Evolutionary conservation across 2,888 invertebrate species (phyloP).

Genomic region (Pristionchus mayeri): DNA sequence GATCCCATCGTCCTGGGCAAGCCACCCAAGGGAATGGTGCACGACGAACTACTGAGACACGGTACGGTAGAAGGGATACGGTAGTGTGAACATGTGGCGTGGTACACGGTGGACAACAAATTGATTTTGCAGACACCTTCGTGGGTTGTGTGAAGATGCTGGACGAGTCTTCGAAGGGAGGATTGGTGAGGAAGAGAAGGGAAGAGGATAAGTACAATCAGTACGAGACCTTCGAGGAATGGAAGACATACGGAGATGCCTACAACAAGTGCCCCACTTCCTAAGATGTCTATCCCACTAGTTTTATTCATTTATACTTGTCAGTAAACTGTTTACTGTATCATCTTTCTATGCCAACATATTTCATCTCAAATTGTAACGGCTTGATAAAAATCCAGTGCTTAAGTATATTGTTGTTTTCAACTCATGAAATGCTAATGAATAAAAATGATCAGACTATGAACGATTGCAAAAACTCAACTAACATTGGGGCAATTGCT

Average conservation of each 20-base stretch:
- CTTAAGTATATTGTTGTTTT: neutral
- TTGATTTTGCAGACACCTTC: constrained; percentile 66
- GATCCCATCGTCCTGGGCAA: constrained; percentile 93
- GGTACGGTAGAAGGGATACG: constrained; percentile 54
- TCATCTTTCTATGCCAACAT: constrained; percentile 10
- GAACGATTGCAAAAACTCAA: too few relatives aligned
- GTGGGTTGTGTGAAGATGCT: constrained; percentile 73
- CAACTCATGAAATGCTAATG: neutral
- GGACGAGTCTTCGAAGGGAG: constrained; percentile 63
- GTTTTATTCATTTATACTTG: neutral
- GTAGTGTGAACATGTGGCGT: neutral
- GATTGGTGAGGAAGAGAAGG: constrained; percentile 52
- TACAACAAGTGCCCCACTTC: constrained; percentile 16
- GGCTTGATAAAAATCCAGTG: neutral
- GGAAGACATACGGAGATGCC: constrained; percentile 22
- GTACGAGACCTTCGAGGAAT: constrained; percentile 5
- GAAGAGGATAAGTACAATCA: neutral
- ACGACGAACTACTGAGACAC: constrained; percentile 67
- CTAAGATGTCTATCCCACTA: neutral
- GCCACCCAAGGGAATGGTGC: constrained; percentile 81
- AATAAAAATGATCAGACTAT: constrained; percentile 21
- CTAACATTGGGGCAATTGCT: too few relatives aligned
- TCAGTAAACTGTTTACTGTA: neutral
- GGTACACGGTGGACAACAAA: too few relatives aligned
- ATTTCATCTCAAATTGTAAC: neutral